Evolutionary conservation across 2,113 vertebrate species (phyloP).

Genomic region (Corvus cornix): DNA sequence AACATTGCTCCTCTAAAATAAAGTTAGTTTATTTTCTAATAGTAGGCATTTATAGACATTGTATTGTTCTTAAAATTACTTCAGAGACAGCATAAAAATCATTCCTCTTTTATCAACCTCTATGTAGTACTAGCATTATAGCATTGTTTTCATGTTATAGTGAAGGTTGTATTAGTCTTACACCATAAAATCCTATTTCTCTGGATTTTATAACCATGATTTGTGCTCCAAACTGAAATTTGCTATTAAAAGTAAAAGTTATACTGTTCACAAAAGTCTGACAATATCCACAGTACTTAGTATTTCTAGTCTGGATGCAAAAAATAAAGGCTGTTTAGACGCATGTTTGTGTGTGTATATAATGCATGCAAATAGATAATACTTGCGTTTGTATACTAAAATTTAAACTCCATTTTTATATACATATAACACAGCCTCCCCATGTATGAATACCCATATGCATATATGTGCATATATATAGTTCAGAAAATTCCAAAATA

Average conservation of each 20-base stretch:
- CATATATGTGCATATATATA: background rate
- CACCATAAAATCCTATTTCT: background rate
- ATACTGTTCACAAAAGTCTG: background rate
- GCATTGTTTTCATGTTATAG: background rate
- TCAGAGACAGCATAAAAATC: constrained; percentile 25
- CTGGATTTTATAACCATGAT: background rate
- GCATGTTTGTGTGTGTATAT: background rate
- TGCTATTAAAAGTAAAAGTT: background rate
- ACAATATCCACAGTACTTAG: background rate
- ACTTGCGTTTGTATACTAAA: background rate
- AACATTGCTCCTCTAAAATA: background rate
- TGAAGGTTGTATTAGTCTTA: background rate
- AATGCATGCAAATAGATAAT: background rate
- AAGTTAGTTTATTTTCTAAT: constrained; percentile 17
- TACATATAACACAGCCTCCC: background rate
- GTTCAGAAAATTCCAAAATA: background rate
- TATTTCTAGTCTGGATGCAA: background rate
- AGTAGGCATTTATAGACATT: background rate
- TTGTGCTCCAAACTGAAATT: background rate
- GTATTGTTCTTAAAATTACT: background rate
- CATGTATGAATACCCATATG: background rate
- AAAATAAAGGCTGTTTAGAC: background rate
- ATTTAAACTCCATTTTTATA: background rate
- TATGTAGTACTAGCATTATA: background rate
- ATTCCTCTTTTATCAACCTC: background rate